Percentiles rank a stretch among this genome's conserved stretches.
Evolutionary conservation across 2,113 vertebrate genomes (phyloP).

Genomic region (Acrocephalus kingi): DNA sequence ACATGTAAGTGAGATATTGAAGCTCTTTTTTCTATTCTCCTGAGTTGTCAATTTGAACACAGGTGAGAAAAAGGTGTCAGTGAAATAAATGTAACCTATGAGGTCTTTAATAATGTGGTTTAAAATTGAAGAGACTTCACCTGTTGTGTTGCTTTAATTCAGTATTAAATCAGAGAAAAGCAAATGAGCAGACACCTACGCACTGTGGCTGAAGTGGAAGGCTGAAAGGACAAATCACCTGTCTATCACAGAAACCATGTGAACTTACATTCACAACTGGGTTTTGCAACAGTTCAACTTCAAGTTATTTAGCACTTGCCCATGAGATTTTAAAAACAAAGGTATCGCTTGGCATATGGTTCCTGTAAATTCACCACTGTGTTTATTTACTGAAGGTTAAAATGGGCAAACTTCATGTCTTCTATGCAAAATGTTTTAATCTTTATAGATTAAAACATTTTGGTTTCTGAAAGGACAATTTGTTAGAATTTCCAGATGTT

Average conservation of each 20-base stretch:
- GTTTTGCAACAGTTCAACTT: background rate
- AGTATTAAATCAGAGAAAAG: background rate
- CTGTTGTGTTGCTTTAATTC: background rate
- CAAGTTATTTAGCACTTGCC: background rate
- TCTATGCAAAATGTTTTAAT: background rate
- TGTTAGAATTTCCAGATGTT: background rate
- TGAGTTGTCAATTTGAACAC: background rate
- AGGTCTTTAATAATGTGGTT: background rate
- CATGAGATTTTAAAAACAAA: background rate
- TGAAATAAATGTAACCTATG: background rate
- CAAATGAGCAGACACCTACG: background rate
- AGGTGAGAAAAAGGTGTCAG: background rate
- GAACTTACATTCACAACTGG: background rate
- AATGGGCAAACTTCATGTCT: background rate
- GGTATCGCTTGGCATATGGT: background rate
- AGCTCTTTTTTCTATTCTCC: fast-evolving
- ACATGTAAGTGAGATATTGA: conserved; percentile 81
- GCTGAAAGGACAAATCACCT: background rate
- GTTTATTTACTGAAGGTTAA: background rate
- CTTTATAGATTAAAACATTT: background rate
- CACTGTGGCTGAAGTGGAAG: background rate
- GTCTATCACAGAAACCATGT: no score
- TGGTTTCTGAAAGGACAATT: background rate
- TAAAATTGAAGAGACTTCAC: background rate
- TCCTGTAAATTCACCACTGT: background rate